These are phyloP conservation scores for Enteromius paludinosus DNA, from an alignment of 2,797 vertebrate species.

Conservation along the genomic window DNA sequence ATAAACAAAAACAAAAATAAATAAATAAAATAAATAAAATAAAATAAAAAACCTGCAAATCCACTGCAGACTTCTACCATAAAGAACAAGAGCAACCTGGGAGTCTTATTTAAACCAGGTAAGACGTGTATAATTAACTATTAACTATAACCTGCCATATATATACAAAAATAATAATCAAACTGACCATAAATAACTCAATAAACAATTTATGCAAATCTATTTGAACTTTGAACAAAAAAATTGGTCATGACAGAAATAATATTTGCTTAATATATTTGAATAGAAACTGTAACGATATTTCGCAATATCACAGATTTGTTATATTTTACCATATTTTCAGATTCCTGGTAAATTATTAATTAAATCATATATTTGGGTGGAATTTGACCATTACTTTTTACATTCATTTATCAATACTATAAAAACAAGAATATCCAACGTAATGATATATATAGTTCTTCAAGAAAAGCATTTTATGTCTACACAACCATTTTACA, in stretches of 20 bases:
- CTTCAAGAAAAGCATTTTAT: neutral
- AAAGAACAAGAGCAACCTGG: neutral
- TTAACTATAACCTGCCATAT: neutral
- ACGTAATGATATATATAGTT: neutral
- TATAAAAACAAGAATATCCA: neutral
- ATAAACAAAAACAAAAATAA: neutral
- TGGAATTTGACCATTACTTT: neutral
- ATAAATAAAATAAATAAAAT: too few species aligned
- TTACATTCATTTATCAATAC: neutral
- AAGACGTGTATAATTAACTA: neutral
- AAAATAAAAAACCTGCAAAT: neutral
- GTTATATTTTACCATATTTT: neutral
- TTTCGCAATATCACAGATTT: neutral
- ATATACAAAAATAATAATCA: neutral
- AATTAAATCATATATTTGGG: too few species aligned
- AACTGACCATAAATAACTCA: neutral
- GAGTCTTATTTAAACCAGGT: neutral
- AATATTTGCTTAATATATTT: neutral
- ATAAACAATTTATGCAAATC: neutral
- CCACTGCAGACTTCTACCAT: neutral
- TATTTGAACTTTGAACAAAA: too few species aligned
- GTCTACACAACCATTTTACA: neutral
- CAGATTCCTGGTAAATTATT: neutral
- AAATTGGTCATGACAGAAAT: neutral
- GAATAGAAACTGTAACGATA: neutral